Evolutionary conservation across 2,797 vertebrate species (phyloP).

Genomic region (Lindbergichthys nudifrons): DNA sequence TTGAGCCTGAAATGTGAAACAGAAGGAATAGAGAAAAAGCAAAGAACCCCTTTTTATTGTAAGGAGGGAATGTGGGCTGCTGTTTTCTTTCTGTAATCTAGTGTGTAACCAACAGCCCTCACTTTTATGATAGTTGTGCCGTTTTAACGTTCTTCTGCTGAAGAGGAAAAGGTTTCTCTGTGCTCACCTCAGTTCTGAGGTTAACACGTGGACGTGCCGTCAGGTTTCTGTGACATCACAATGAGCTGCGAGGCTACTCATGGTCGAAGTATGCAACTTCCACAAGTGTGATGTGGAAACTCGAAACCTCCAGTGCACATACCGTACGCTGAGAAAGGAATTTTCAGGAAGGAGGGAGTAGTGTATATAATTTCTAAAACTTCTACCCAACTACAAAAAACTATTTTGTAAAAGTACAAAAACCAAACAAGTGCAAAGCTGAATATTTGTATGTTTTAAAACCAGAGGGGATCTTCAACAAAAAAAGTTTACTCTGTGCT

Average conservation of each 20-base stretch:
- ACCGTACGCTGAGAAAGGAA: background rate
- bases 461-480: background rate
- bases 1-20: background rate
- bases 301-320: background rate
- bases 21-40: background rate
- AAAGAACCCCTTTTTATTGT: background rate
- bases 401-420: background rate
- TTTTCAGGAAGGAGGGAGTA: background rate
- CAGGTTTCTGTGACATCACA: background rate
- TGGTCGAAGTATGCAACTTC: background rate
- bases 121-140: background rate
- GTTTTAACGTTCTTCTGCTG: constrained; percentile 3
- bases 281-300: background rate
- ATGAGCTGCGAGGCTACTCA: background rate
- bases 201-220: background rate
- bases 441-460: background rate
- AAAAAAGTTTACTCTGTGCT: background rate
- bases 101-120: background rate
- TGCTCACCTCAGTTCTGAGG: background rate
- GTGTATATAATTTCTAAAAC: background rate
- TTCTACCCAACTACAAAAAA: background rate
- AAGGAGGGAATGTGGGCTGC: background rate
- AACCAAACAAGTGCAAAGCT: background rate
- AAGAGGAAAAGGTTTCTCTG: background rate
- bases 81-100: background rate